phyloP scores from a whole-genome alignment of 2,888 invertebrate genomes.

The Drosophila kambysellisi region DNA sequence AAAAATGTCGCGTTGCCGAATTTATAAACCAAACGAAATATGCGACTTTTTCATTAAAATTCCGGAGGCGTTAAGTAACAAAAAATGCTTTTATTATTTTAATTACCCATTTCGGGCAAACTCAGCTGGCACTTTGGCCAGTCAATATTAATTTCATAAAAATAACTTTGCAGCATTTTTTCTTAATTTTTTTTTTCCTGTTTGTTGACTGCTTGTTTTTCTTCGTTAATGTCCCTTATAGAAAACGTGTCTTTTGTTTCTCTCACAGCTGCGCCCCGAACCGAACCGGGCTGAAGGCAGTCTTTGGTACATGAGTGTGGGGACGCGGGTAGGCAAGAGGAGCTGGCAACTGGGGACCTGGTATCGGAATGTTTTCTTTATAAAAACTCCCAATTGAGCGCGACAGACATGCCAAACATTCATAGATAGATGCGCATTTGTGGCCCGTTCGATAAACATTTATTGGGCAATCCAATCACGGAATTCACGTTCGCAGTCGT shows the following conservation, averaged over 20 bases:
- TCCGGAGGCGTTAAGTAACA: slow-evolving; percentile 49
- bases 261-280: slow-evolving; percentile 49
- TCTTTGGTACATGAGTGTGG: background rate
- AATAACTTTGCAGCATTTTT: slow-evolving; percentile 61
- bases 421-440: slow-evolving; percentile 70
- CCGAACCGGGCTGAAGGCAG: slow-evolving; percentile 21
- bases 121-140: slow-evolving; percentile 65
- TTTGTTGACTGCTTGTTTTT: slow-evolving; percentile 40
- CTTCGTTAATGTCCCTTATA: slow-evolving; percentile 61
- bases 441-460: slow-evolving; percentile 77
- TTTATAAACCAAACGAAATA: slow-evolving; percentile 55
- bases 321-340: background rate
- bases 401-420: slow-evolving; percentile 67
- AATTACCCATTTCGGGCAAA: slow-evolving; percentile 77
- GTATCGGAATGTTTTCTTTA: slow-evolving; percentile 52
- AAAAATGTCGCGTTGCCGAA: slow-evolving; percentile 59
- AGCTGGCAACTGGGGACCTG: slow-evolving; percentile 34
- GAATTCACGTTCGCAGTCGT: slow-evolving; percentile 75
- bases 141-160: slow-evolving; percentile 80
- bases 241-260: slow-evolving; percentile 77
- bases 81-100: slow-evolving; percentile 79
- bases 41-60: slow-evolving; percentile 78
- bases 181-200: slow-evolving; percentile 4
- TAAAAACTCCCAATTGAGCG: slow-evolving; percentile 63
- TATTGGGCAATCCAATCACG: slow-evolving; percentile 81